A percentile compares a stretch with the other conserved stretches of the same genome.
Conservation (phyloP, 2,113 vertebrate species). For the Rhynchomys soricoides region DNA sequence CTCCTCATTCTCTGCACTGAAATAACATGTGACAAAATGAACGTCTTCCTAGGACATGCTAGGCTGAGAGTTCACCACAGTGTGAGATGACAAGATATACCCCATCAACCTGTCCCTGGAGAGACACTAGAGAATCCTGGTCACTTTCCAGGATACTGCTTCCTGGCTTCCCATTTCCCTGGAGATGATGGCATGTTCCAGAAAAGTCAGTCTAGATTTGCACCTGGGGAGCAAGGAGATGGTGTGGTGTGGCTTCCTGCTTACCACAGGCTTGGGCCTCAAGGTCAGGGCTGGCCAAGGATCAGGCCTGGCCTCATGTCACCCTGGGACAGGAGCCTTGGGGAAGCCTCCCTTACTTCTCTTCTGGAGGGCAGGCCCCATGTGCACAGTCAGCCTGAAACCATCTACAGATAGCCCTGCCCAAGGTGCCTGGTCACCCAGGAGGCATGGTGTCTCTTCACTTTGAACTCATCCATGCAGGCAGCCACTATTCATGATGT, state of each 20-base stretch:
- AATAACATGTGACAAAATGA: background rate
- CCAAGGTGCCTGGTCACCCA: background rate
- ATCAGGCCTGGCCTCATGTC: no score
- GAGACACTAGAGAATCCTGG: background rate
- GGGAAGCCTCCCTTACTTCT: background rate
- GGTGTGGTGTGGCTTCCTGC: background rate
- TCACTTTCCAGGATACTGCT: background rate
- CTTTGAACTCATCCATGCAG: no score
- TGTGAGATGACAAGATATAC: background rate
- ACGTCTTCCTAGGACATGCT: background rate
- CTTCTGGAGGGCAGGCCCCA: background rate
- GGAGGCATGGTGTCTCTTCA: background rate
- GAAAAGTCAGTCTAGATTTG: slow-evolving; percentile 39
- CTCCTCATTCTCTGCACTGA: background rate
- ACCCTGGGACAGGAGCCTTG: background rate
- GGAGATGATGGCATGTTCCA: background rate
- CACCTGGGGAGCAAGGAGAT: background rate
- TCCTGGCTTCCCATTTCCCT: background rate
- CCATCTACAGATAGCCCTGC: background rate
- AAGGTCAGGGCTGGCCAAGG: background rate
- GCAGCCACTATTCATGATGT: background rate
- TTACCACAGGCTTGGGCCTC: background rate
- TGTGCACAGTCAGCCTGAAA: no score
- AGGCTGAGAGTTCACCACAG: no score
- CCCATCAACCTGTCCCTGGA: background rate